phyloP scores from a whole-genome alignment of 2,113 vertebrate species.

The Gymnobelideus leadbeateri region DNA sequence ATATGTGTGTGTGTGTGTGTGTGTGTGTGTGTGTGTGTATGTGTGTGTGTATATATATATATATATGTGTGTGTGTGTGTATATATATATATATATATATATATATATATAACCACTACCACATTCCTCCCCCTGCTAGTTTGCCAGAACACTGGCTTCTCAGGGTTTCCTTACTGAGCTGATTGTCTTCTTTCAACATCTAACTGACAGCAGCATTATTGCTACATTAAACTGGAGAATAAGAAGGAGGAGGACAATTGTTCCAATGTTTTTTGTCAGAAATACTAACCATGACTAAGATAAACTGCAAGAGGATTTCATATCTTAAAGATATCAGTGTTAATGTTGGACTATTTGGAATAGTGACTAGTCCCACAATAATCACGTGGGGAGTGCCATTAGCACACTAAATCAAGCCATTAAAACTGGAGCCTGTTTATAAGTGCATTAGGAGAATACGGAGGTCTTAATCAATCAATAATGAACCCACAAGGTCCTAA shows the following conservation, averaged over 20 bases:
- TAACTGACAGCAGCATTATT: neutral
- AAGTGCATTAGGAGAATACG: neutral
- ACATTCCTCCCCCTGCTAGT: neutral
- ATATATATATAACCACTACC: no score
- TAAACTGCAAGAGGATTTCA: slow-evolving; percentile 38
- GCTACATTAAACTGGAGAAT: neutral
- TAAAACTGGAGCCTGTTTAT: neutral
- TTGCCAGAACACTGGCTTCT: neutral
- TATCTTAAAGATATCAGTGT: neutral
- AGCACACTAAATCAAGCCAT: slow-evolving; percentile 9
- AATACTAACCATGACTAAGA: neutral
- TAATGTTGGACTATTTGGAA: slow-evolving; percentile 15
- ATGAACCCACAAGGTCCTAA: neutral
- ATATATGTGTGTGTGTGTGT: no score
- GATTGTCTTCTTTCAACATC: neutral
- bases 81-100: no score
- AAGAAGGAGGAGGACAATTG: neutral
- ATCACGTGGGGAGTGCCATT: neutral
- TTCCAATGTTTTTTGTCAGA: slow-evolving; percentile 12
- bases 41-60: no score
- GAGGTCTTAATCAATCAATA: slow-evolving; percentile 7
- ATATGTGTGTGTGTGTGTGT: no score
- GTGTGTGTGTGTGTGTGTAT: no score
- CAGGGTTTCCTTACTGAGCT: neutral
- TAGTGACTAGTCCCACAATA: neutral